phyloP scores from a whole-genome alignment of 1,140 invertebrate genomes.

The Scylla paramamosain region DNA sequence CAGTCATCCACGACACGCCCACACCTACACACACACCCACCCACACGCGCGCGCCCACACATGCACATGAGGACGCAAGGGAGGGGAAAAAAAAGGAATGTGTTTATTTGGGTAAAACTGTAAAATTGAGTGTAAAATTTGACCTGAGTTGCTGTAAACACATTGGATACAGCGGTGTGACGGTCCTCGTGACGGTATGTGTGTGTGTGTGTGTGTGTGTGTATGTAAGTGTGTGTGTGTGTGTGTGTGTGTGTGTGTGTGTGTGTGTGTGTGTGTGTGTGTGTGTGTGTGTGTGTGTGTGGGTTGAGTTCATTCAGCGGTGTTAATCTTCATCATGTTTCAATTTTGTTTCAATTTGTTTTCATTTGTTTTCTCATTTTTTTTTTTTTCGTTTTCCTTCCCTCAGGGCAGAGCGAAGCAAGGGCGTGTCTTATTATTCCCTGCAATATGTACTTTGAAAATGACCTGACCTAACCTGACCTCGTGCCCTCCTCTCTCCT shows the following conservation, averaged over 20 bases:
- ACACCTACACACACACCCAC: too few species aligned
- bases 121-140: not conserved
- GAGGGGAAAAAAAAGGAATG: not conserved
- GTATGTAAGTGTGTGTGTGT: slow-evolving; percentile 43
- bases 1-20: not conserved
- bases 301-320: not conserved
- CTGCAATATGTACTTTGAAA: too few species aligned
- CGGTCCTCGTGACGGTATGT: not conserved
- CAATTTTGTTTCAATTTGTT: not conserved
- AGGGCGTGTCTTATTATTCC: too few species aligned
- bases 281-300: not conserved
- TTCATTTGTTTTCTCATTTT: not conserved
- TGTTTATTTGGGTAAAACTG: not conserved
- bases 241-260: slow-evolving; percentile 40
- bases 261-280: not conserved
- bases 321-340: not conserved
- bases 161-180: not conserved
- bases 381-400: not conserved
- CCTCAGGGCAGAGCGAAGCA: too few species aligned
- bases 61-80: not conserved
- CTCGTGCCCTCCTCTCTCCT: too few species aligned
- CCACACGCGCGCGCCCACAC: too few species aligned
- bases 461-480: too few species aligned
- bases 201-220: slow-evolving; percentile 45
- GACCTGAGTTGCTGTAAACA: not conserved